Base-by-base conservation (phyloP, 2,797 vertebrate species). In the Sebastes itinus region DNA sequence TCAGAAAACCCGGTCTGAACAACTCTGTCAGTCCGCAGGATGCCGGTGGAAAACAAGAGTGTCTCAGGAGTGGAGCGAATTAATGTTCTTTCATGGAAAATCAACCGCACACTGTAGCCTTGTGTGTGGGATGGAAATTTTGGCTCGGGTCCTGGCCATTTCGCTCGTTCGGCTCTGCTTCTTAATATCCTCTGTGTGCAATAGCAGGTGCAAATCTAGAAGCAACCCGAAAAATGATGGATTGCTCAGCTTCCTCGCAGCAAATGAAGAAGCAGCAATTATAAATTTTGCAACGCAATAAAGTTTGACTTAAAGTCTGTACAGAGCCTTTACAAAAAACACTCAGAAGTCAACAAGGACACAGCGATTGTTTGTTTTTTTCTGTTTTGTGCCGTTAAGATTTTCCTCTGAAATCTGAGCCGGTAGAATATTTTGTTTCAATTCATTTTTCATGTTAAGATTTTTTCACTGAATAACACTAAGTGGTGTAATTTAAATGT, bases 151-250 rank as follows among this genome's bases (percentile, higher is more conserved):
- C 72, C 78, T 72, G 68, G 63, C 55, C 70, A 56, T 83, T 91
- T 77, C 33, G 58, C 66, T 80, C 33, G 27, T 67, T 80, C 35
- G 71, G 54, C 77, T 87, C 46, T 23, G 82, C 62, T 80, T 80
- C 86, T 63, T 81, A 84, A 88, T 82, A 81, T 80, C 82, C 78
- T 72, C 72, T 59, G 72, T 59, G 70, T 69, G 83, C 84, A 77
- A 59, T 56, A 73, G 78, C 82, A 79, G 81, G 82, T 80, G 62
- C 35, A 25, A 42, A 42, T 16, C 79, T 77, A 84, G 86, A 89
- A 77, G 56, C 75, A 84, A 68, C 54, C 27, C 2, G 4, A 11
- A 69, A 75, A 72, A 83, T 85, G 86, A 92, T 86, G 68, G 85
- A 92, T 88, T 80, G 70, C 74, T 82, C 72, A 2, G 82, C 54